Conservation (phyloP, 2,888 invertebrate species). For the Drosophila birchii region DNA sequence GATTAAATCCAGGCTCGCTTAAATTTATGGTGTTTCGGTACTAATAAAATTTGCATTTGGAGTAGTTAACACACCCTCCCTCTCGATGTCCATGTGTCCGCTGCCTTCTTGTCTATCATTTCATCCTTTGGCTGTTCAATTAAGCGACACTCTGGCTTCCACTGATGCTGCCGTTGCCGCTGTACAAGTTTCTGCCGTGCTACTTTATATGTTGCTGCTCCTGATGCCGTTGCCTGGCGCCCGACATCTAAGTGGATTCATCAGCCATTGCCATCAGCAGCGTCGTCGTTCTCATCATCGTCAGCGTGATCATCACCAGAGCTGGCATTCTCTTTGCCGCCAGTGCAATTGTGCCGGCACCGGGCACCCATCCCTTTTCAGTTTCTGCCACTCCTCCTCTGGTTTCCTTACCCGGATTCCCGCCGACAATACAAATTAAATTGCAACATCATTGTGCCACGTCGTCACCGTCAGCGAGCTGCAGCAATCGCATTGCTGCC, state of each 20-base stretch:
- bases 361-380: conserved; percentile 39
- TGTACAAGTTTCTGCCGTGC: conserved; percentile 1
- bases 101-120: conserved; percentile 31
- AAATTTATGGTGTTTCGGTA: conserved; percentile 3
- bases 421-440: conserved; percentile 76
- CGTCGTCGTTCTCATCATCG: conserved; percentile 38
- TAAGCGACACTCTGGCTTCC: conserved; percentile 58
- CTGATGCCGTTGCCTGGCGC: conserved; percentile 19
- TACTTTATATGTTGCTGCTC: conserved; percentile 4
- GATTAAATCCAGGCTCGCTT: background rate
- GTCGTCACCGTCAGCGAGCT: conserved; percentile 23
- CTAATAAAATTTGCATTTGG: conserved; percentile 24
- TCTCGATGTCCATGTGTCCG: conserved; percentile 11
- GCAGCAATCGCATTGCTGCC: conserved; percentile 27
- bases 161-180: conserved; percentile 5
- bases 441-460: conserved; percentile 73
- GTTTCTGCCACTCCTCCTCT: background rate
- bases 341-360: conserved; percentile 19
- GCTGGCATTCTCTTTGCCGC: conserved; percentile 35
- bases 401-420: conserved; percentile 15
- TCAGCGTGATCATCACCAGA: conserved; percentile 60
- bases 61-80: conserved; percentile 24
- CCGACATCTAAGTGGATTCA: conserved; percentile 73
- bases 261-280: conserved; percentile 56
- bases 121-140: conserved; percentile 69